Evolutionary conservation across 2,113 vertebrate species (phyloP).

Genomic region (Dolichotis patagonum): DNA sequence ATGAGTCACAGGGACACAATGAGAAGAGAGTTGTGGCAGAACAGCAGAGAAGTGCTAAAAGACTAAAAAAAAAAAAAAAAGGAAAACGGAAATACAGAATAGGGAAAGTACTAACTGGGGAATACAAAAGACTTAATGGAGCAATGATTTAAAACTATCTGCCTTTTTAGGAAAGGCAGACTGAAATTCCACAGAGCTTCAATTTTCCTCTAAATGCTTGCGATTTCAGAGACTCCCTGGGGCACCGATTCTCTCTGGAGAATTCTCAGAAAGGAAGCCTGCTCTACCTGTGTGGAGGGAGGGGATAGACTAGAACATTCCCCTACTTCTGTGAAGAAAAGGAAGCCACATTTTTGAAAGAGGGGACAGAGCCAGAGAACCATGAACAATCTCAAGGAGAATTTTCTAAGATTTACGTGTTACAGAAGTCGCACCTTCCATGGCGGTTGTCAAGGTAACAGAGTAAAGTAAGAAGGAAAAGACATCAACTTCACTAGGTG

Average conservation of each 20-base stretch:
- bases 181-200: constrained; percentile 77
- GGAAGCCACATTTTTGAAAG: not conserved
- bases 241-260: constrained; percentile 29
- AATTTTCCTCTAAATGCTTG: constrained; percentile 69
- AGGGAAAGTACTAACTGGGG: constrained; percentile 54
- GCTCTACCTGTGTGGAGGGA: not conserved
- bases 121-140: constrained; percentile 71
- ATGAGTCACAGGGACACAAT: not conserved
- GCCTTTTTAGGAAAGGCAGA: constrained; percentile 59
- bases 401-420: not conserved
- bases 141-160: constrained; percentile 67
- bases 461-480: not conserved
- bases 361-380: not conserved
- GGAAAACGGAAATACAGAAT: not conserved
- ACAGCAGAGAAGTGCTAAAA: not conserved
- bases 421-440: constrained; percentile 3
- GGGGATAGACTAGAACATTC: not conserved
- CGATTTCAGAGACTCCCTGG: constrained; percentile 73
- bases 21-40: not conserved
- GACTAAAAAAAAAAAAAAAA: not conserved
- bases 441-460: constrained; percentile 66
- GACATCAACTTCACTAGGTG: not conserved
- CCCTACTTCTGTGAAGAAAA: not conserved
- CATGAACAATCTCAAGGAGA: not conserved
- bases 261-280: not conserved